phyloP scores from a whole-genome alignment of 37 sponge, comb jelly and placozoan species.

The Oopsacas minuta region DNA sequence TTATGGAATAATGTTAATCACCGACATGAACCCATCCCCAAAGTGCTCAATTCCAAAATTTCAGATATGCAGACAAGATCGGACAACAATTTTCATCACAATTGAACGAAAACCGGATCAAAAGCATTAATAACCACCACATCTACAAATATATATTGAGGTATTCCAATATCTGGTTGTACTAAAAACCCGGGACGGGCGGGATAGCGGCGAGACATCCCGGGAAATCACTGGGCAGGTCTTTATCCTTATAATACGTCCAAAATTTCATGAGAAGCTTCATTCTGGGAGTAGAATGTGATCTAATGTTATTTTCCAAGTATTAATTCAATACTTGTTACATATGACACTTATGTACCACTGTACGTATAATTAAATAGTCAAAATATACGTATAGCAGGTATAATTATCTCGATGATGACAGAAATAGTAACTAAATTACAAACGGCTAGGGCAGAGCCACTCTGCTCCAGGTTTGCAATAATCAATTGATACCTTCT shows the following conservation, averaged over 20 bases:
- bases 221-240: not conserved
- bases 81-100: too few species aligned
- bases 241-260: not conserved
- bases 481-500: not conserved
- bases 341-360: not conserved
- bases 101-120: too few species aligned
- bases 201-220: conserved; percentile 16
- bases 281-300: not conserved
- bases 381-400: not conserved
- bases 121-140: too few species aligned
- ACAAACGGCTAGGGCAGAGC: not conserved
- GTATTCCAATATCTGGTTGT: too few species aligned
- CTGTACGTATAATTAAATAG: not conserved
- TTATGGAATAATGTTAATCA: too few species aligned
- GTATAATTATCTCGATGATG: not conserved
- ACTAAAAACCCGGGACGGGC: conserved; percentile 1
- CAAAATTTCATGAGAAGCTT: not conserved
- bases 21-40: too few species aligned
- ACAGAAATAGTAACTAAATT: not conserved
- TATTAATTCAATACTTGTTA: not conserved
- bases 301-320: not conserved
- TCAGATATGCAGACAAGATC: too few species aligned
- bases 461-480: conserved; percentile 6
- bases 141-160: too few species aligned
- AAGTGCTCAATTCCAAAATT: too few species aligned